Evolutionary conservation across 1,140 invertebrate species (phyloP), one percentile per base, ranked within the genome.

Genomic region (Apis cerana): DNA sequence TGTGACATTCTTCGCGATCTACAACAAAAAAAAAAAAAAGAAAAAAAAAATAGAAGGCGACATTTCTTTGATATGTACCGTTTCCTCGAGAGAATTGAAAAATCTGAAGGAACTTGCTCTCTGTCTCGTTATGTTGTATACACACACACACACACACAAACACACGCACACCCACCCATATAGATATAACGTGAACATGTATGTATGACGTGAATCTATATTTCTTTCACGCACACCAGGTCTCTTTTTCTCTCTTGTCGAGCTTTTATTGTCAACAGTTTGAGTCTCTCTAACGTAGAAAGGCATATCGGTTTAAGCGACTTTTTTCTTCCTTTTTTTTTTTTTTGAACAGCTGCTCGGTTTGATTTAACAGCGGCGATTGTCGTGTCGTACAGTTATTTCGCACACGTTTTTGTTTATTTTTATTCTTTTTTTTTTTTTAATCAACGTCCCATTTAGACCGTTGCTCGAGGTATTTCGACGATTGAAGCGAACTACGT

Each of bases 41-140:
- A 50, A 88, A 23, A 33, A 80, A 54, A 81, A 17, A 75, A 75
- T 58, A 54, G 52, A 88, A 89, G 87, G 87, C 88, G 85, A 88
- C 78, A 74, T 83, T 69, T 84, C 75, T 77, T 81, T 89, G 88
- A 89, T 89, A 89, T 89, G 88, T 89, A 88, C 86, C 87, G 87
- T 89, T 80, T 85, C 56, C 72, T 68, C 74, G 76, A 84, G 80
- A 85, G 75, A 85, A 81, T 85, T 78, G 56, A 52, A 85, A 80
- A 85, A 84, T 52, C 69, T 74, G 33, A 84, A 86, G 84, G 84
- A 86, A 86, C 84, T 86, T 78, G 54, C 72, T 82, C 72, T 82
- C 75, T 70, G 80, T 68, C 68, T 62, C 68, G 76, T 70, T 59
- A 74, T 59, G 59, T 64, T 74, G 59, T 62, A 79, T 52, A 70